Evolutionary conservation across 2,797 vertebrate species (phyloP), one percentile per base, ranked within the genome.

Genomic region (Anabas testudineus): DNA sequence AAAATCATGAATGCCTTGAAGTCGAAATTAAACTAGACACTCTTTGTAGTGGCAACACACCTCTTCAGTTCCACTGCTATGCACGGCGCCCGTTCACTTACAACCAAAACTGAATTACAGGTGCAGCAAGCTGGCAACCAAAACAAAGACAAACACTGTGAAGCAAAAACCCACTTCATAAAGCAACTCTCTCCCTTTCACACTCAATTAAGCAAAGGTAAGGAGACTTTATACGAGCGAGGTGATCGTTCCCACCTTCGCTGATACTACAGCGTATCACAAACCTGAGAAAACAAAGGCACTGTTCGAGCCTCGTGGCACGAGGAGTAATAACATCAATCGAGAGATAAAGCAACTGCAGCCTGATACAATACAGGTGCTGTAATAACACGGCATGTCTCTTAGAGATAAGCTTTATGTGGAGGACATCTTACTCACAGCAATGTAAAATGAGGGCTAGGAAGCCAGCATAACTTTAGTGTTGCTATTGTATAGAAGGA

Each of bases 341-440:
- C 45, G 39, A 60, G 41, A 65, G 69, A 76, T 74, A 60, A 80
- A 74, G 67, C 61, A 57, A 66, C 74, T 59, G 76, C 61, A 71
- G 63, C 48, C 72, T 16, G 30, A 46, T 19, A 51, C 52, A 61
- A 57, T 48, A 43, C 52, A 45, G 47, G 63, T 68, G 62, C 54
- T 67, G 67, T 26, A 69, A 45, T 56, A 75, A 56, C 65, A 63
- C 43, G 30, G 3, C 3, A 71, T 71, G 71, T 34, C 63, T 36
- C 43, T 22, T 42, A 26, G 13, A 22, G 61, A 84, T 63, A 59
- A 67, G 59, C 18, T n/a, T 19, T 32, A 28, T 21, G 55, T 28
- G 22, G 45, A 69, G 42, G 48, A 26, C 71, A 65, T 67, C 37
- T 77, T 70, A 55, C 55, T 66, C 45, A 75, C 46, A 59, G 1